A percentile compares a stretch with the other conserved stretches of the same genome.
Evolutionary conservation across 1,140 invertebrate species (phyloP).

Genomic region (Sycophila sp.): DNA sequence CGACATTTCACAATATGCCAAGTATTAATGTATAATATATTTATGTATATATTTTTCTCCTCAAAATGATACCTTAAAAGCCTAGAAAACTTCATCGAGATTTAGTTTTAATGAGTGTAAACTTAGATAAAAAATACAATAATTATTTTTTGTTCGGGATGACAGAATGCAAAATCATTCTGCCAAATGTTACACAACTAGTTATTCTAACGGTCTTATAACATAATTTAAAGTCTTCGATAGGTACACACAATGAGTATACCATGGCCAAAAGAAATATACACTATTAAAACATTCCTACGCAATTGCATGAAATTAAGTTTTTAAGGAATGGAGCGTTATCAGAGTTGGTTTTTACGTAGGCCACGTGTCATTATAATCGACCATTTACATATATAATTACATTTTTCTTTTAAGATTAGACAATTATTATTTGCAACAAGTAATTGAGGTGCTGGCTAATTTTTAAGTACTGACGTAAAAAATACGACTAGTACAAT

Average conservation of each 20-base stretch:
- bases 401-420: slow-evolving; percentile 17
- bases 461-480: neutral
- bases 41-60: no score
- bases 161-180: neutral
- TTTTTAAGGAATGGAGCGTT: slow-evolving; percentile 12
- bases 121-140: slow-evolving; percentile 34
- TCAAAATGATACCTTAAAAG: slow-evolving; percentile 24
- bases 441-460: no score
- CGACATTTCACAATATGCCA: slow-evolving; percentile 3
- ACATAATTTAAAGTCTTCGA: slow-evolving; percentile 24
- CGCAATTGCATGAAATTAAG: neutral
- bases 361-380: slow-evolving; percentile 14
- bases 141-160: slow-evolving; percentile 20
- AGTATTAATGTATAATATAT: slow-evolving; percentile 12
- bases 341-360: neutral
- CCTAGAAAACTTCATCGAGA: slow-evolving; percentile 1
- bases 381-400: slow-evolving; percentile 2
- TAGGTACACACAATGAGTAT: slow-evolving; percentile 11
- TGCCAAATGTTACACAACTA: slow-evolving; percentile 4
- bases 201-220: slow-evolving; percentile 19
- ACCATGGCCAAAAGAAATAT: slow-evolving; percentile 2
- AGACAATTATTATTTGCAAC: neutral
- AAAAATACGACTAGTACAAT: slow-evolving; percentile 6
- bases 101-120: slow-evolving; percentile 19
- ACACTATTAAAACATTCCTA: neutral